Conservation (phyloP, 2,797 vertebrate species). For the Mycteria americana region DNA sequence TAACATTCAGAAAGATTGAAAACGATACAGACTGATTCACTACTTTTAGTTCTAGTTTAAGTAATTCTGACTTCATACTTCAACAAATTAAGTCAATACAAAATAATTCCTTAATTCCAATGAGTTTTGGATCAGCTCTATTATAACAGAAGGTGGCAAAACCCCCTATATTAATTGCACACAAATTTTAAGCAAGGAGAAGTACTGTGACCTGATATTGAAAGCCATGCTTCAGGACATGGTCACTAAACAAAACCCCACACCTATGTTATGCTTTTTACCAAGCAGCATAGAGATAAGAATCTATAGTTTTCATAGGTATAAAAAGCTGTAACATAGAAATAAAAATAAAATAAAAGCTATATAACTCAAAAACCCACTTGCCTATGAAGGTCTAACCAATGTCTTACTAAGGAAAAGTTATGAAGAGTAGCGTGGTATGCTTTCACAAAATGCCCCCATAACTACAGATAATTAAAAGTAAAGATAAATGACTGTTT, state of each 20-base stretch:
- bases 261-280: neutral
- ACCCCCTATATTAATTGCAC: fast-evolving
- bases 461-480: neutral
- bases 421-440: neutral
- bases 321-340: neutral
- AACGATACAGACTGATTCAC: neutral
- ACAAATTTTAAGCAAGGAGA: neutral
- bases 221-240: neutral
- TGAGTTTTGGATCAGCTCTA: neutral
- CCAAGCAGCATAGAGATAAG: neutral
- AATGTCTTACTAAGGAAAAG: neutral
- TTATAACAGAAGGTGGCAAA: fast-evolving
- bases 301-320: neutral
- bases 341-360: neutral
- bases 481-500: neutral
- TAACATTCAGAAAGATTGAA: neutral
- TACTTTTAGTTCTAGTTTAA: neutral
- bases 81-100: neutral
- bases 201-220: neutral
- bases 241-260: neutral
- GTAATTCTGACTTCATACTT: neutral
- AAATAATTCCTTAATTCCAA: neutral
- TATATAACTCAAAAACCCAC: neutral
- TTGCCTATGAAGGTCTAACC: neutral
- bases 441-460: neutral